These are phyloP conservation scores for Cataglyphis livida DNA, from an alignment of 2,888 invertebrate species.

Conservation along the genomic window DNA sequence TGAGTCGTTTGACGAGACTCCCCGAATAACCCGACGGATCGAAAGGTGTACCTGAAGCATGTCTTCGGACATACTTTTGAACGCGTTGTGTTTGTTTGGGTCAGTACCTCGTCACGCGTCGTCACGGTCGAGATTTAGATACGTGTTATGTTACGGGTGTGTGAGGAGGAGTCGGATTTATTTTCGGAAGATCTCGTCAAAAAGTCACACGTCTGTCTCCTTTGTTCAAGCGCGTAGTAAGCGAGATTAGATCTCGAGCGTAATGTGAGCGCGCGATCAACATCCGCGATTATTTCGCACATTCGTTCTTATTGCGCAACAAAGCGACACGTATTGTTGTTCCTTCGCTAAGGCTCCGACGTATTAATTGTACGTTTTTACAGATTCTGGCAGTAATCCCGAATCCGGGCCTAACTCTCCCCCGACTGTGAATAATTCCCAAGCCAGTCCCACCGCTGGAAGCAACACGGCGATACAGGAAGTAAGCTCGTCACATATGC, in stretches of 20 bases:
- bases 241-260: not conserved
- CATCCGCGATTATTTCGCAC: not conserved
- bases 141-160: not conserved
- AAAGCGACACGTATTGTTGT: slow-evolving; percentile 4
- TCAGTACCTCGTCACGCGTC: not conserved
- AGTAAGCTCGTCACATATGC: slow-evolving; percentile 76
- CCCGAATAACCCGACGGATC: not conserved
- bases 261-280: slow-evolving; percentile 9
- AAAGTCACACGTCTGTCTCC: not conserved
- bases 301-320: slow-evolving; percentile 17
- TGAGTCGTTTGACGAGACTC: not conserved
- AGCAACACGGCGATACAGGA: slow-evolving; percentile 92
- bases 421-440: slow-evolving; percentile 87
- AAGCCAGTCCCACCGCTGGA: slow-evolving; percentile 89
- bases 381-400: slow-evolving; percentile 89
- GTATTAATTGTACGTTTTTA: slow-evolving; percentile 66
- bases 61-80: not conserved
- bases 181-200: not conserved
- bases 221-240: slow-evolving; percentile 3
- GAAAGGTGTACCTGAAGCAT: not conserved
- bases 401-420: slow-evolving; percentile 93
- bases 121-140: not conserved
- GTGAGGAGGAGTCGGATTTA: slow-evolving; percentile 5
- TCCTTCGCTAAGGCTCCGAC: not conserved
- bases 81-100: not conserved